Percentiles rank a stretch among this genome's conserved stretches.
phyloP scores from a whole-genome alignment of 2,888 invertebrate genomes.

The Julus scanicus region DNA sequence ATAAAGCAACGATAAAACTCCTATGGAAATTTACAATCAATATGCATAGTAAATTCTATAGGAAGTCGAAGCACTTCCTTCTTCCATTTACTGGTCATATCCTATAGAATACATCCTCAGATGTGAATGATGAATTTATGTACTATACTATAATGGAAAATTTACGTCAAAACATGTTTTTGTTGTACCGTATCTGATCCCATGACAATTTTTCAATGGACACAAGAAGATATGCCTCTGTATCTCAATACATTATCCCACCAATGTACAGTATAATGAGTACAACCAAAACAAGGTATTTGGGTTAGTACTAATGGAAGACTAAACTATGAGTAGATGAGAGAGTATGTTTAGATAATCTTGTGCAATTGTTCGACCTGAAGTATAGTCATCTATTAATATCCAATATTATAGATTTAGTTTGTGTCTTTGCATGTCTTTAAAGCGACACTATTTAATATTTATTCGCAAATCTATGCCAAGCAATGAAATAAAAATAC shows the following conservation, averaged over 20 bases:
- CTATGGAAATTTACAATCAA: background rate
- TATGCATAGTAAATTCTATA: background rate
- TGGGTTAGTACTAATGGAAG: background rate
- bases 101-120: too few relatives aligned
- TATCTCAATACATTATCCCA: background rate
- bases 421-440: background rate
- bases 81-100: background rate
- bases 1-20: background rate
- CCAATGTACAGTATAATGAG: background rate
- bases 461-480: conserved; percentile 9
- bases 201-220: background rate
- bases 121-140: too few relatives aligned
- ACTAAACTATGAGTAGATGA: background rate
- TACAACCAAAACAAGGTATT: background rate
- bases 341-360: background rate
- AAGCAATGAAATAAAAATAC: conserved; percentile 38
- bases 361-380: background rate
- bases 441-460: conserved; percentile 5
- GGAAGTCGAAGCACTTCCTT: background rate
- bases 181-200: too few relatives aligned
- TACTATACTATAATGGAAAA: too few relatives aligned
- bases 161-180: too few relatives aligned
- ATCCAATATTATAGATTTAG: background rate
- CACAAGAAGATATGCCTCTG: background rate
- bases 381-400: background rate